These are phyloP conservation scores for Drosophila incognita DNA, from an alignment of 2,888 invertebrate genomes.

Conservation along the genomic window DNA sequence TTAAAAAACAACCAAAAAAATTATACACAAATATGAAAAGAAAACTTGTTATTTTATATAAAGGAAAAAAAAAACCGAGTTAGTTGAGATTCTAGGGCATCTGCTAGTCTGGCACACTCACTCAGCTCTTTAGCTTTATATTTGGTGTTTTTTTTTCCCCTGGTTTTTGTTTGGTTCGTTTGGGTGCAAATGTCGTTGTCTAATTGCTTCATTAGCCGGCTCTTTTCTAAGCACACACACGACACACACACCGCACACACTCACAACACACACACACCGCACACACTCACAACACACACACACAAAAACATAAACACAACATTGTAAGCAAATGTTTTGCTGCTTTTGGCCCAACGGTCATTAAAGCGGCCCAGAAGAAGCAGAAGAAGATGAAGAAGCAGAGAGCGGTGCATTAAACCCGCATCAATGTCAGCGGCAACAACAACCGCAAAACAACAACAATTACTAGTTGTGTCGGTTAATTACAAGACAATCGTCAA, in stretches of 20 bases:
- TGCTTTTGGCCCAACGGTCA: constrained; percentile 39
- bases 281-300: neutral
- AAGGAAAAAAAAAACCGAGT: neutral
- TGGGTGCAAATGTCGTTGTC: constrained; percentile 62
- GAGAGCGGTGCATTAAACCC: constrained; percentile 72
- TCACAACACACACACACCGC: neutral
- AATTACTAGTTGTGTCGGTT: constrained; percentile 58
- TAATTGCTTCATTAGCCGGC: constrained; percentile 76
- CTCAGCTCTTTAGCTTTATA: neutral
- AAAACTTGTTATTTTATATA: neutral
- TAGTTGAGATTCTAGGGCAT: neutral
- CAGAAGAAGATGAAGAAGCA: constrained; percentile 8
- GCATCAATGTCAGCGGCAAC: constrained; percentile 71
- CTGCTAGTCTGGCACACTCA: neutral
- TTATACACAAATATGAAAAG: neutral
- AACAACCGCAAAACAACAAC: constrained; percentile 36
- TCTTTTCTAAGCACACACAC: neutral
- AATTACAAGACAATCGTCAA: constrained; percentile 72
- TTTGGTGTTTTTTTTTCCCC: constrained; percentile 1
- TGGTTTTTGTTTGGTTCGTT: constrained; percentile 3
- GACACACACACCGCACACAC: neutral
- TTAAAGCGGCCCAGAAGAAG: constrained; percentile 43
- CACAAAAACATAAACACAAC: constrained; percentile 2
- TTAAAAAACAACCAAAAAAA: neutral
- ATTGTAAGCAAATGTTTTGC: constrained; percentile 41